phyloP scores from a whole-genome alignment of 2,888 invertebrate species.

The Athalia cordata region DNA sequence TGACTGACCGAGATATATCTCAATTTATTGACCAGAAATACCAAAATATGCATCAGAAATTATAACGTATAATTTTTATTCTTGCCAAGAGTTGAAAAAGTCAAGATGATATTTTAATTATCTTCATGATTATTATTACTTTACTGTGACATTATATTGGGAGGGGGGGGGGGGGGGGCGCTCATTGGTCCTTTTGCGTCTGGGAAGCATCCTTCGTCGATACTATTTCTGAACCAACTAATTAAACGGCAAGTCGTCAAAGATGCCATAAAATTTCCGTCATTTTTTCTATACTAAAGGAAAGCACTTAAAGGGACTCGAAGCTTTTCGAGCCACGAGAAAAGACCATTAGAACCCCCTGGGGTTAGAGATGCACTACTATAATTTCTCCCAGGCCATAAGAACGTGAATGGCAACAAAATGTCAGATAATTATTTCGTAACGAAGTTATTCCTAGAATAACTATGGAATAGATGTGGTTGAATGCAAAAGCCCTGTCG shows the following conservation, averaged over 20 bases:
- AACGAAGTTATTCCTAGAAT: slow-evolving; percentile 5
- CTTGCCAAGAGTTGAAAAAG: too few relatives aligned
- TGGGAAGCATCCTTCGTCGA: too few relatives aligned
- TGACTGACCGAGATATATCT: too few relatives aligned
- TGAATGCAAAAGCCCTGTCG: background rate
- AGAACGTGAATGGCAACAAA: slow-evolving; percentile 4
- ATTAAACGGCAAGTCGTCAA: slow-evolving; percentile 23
- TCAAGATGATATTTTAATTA: too few relatives aligned
- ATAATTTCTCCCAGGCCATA: background rate
- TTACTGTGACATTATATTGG: too few relatives aligned
- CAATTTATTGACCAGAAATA: too few relatives aligned
- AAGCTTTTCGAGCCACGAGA: slow-evolving; percentile 12
- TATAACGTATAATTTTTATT: too few relatives aligned
- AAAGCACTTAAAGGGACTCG: slow-evolving; percentile 37
- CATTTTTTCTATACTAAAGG: background rate
- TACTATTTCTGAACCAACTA: slow-evolving; percentile 26
- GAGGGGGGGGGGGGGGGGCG: too few relatives aligned
- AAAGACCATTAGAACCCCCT: background rate
- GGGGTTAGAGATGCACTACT: too few relatives aligned
- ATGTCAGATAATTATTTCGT: slow-evolving; percentile 18
- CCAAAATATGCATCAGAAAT: too few relatives aligned
- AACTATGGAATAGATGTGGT: slow-evolving; percentile 7
- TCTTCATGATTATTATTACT: too few relatives aligned
- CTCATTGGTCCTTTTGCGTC: too few relatives aligned
- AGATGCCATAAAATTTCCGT: slow-evolving; percentile 7